Percentiles rank a stretch among this genome's conserved stretches.
phyloP scores from a whole-genome alignment of 2,888 invertebrate genomes.

The Brachyptera putata region DNA sequence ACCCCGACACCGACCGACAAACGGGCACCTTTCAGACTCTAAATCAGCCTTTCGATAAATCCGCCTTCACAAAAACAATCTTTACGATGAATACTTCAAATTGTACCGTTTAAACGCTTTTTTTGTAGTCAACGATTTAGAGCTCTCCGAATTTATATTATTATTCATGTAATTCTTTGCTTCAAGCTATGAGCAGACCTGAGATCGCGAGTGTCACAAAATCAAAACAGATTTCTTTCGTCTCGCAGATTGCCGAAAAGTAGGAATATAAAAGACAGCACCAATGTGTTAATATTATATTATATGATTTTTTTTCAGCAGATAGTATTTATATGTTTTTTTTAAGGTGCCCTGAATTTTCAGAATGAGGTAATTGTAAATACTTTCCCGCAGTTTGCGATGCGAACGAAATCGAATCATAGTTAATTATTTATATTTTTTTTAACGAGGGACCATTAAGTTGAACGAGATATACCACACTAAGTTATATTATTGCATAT shows the following conservation, averaged over 20 bases:
- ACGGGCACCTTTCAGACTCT: conserved; percentile 72
- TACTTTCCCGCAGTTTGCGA: not conserved
- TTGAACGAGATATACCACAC: not conserved
- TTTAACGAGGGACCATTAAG: conserved; percentile 5
- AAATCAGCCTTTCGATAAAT: conserved; percentile 40
- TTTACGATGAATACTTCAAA: too few relatives aligned
- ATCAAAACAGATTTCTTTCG: not conserved
- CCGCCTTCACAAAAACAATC: too few relatives aligned
- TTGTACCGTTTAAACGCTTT: too few relatives aligned
- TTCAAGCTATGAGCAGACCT: not conserved
- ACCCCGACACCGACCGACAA: conserved; percentile 46
- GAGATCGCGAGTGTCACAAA: not conserved
- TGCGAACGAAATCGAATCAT: not conserved
- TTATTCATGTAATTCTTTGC: too few relatives aligned
- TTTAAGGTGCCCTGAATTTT: too few relatives aligned
- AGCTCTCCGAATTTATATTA: not conserved
- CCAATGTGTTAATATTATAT: not conserved
- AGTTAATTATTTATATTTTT: conserved; percentile 6
- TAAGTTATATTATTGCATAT: not conserved
- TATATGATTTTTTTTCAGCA: not conserved
- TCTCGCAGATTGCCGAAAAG: not conserved
- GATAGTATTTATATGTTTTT: not conserved
- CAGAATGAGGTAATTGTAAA: too few relatives aligned
- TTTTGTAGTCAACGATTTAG: not conserved
- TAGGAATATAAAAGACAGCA: not conserved